Conservation (phyloP, 2,113 vertebrate species). For the Diadophis punctatus region DNA sequence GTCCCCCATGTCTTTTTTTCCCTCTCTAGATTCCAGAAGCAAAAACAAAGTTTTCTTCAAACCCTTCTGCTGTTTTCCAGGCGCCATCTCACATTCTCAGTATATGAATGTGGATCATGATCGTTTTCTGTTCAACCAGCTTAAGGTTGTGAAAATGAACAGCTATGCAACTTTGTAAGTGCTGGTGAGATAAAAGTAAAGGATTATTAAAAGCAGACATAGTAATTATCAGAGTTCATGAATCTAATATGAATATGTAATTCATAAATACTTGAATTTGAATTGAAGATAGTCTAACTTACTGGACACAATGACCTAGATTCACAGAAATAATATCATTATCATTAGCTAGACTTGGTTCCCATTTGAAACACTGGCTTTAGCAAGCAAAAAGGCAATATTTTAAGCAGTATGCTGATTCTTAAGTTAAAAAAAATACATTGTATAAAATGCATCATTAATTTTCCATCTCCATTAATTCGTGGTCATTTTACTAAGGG, state of each 20-base stretch:
- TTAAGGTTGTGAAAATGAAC: slow-evolving; percentile 28
- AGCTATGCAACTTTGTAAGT: slow-evolving; percentile 63
- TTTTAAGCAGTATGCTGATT: slow-evolving; percentile 11
- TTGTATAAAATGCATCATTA: slow-evolving; percentile 17
- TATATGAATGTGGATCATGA: slow-evolving; percentile 68
- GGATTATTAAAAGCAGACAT: slow-evolving; percentile 38
- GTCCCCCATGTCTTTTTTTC: slow-evolving; percentile 8
- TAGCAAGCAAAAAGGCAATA: slow-evolving; percentile 30
- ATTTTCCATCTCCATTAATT: slow-evolving; percentile 12
- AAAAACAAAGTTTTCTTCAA: slow-evolving; percentile 84
- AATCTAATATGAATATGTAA: slow-evolving; percentile 41
- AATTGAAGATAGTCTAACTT: slow-evolving; percentile 19
- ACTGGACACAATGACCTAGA: slow-evolving; percentile 42
- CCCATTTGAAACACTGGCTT: slow-evolving; percentile 39
- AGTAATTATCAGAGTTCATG: slow-evolving; percentile 29
- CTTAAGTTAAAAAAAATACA: not conserved
- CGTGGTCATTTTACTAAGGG: slow-evolving; percentile 3
- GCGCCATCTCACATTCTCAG: slow-evolving; percentile 81
- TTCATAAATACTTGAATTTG: not conserved
- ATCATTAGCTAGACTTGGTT: slow-evolving; percentile 27
- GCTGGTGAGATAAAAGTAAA: slow-evolving; percentile 28
- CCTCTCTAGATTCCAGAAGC: slow-evolving; percentile 79
- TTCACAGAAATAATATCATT: slow-evolving; percentile 38
- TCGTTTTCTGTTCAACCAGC: slow-evolving; percentile 34
- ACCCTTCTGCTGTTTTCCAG: slow-evolving; percentile 92